A percentile compares a stretch with the other conserved stretches of the same genome.
Evolutionary conservation across 1,140 invertebrate genomes (phyloP).

Genomic region (Gerris buenoi): DNA sequence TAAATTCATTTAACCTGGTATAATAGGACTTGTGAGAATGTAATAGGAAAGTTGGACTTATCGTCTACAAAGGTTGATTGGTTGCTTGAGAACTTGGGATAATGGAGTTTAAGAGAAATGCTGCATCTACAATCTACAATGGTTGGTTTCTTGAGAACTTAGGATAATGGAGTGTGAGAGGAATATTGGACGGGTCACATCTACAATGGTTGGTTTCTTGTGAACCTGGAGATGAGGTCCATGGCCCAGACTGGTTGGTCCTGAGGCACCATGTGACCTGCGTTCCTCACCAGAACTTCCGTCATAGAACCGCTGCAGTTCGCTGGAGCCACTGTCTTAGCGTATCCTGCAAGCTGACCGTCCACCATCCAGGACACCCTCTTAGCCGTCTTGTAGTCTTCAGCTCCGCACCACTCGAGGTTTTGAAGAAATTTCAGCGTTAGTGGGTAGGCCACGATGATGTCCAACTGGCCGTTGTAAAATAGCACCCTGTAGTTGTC

Average conservation of each 20-base stretch:
- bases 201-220: no score
- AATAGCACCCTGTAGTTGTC: constrained; percentile 50
- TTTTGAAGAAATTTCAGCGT: constrained; percentile 51
- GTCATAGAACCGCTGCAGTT: constrained; percentile 37
- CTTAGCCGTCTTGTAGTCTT: constrained; percentile 29
- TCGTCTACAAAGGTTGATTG: no score
- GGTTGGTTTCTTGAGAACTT: no score
- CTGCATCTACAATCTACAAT: no score
- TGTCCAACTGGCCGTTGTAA: constrained; percentile 72
- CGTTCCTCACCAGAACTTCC: constrained; percentile 44
- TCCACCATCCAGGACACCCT: constrained; percentile 34
- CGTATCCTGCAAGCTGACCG: constrained; percentile 40
- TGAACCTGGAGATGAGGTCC: constrained; percentile 42
- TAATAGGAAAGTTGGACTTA: no score
- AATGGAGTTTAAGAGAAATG: no score
- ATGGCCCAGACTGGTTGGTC: constrained; percentile 48
- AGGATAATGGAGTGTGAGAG: no score
- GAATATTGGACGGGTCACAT: no score
- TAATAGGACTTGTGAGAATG: no score
- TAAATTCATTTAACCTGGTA: no score
- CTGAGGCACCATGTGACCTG: constrained; percentile 49
- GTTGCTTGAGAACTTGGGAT: no score
- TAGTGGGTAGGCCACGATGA: constrained; percentile 64
- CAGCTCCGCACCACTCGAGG: constrained; percentile 31
- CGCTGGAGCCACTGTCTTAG: constrained; percentile 32